Conservation (phyloP, 2,888 invertebrate species). For the Anthrax anthrax region DNA sequence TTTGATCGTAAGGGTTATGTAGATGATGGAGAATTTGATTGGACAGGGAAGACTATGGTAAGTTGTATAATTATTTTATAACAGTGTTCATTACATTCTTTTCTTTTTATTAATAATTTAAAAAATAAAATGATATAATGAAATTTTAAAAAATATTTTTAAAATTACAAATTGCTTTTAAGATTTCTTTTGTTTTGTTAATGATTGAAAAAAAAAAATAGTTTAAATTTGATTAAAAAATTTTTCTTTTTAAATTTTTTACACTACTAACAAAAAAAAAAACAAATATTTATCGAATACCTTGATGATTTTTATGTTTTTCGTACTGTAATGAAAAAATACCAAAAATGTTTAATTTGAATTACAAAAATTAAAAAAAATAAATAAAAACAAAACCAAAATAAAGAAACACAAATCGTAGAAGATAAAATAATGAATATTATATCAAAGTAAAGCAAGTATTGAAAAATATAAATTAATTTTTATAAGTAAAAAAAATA, state of each 20-base stretch:
- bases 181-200: too few species aligned
- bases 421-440: too few species aligned
- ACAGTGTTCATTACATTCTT: neutral
- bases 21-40: constrained; percentile 88
- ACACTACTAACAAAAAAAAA: neutral
- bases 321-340: neutral
- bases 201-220: neutral
- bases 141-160: too few species aligned
- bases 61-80: too few species aligned
- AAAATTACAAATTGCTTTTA: too few species aligned
- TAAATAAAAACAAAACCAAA: neutral
- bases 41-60: constrained; percentile 78
- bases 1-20: constrained; percentile 76
- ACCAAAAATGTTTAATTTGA: neutral
- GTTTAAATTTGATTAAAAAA: neutral
- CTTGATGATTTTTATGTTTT: neutral
- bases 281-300: neutral
- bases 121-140: neutral
- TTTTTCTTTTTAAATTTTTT: neutral
- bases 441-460: too few species aligned
- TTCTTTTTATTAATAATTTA: neutral
- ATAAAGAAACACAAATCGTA: too few species aligned
- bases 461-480: constrained; percentile 11
- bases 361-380: neutral
- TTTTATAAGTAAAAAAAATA: neutral